Conservation (phyloP, 2,888 invertebrate species). For the Acanthococcus lagerstroemiae region DNA sequence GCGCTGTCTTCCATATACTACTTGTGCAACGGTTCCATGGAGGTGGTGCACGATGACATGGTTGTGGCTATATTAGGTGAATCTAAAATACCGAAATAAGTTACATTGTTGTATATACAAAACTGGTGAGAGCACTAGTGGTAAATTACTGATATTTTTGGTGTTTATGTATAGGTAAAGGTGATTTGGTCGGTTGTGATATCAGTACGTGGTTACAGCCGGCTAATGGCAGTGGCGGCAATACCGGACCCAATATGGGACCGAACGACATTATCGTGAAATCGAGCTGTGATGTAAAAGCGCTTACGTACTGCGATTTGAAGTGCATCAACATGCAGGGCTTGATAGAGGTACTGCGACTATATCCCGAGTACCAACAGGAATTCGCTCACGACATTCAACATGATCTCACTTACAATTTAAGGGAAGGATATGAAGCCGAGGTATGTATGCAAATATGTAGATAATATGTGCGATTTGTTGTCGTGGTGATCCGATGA, state of each 20-base stretch:
- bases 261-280: constrained; percentile 69
- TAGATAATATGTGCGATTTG: too few relatives aligned
- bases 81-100: constrained; percentile 31
- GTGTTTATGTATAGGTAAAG: constrained; percentile 91
- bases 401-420: constrained; percentile 88
- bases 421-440: constrained; percentile 84
- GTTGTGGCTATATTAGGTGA: constrained; percentile 90
- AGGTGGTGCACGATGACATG: constrained; percentile 91
- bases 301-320: constrained; percentile 89
- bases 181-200: constrained; percentile 88
- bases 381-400: constrained; percentile 89
- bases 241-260: constrained; percentile 43
- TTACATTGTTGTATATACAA: too few relatives aligned
- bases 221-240: constrained; percentile 48
- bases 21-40: constrained; percentile 94
- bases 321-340: constrained; percentile 89
- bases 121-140: too few relatives aligned
- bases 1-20: constrained; percentile 89
- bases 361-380: constrained; percentile 91
- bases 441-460: too few relatives aligned
- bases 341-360: constrained; percentile 72
- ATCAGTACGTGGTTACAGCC: constrained; percentile 68
- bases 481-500: too few relatives aligned
- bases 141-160: too few relatives aligned
- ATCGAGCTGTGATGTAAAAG: constrained; percentile 87